Evolutionary conservation across 2,797 vertebrate genomes (phyloP).

Genomic region (Siniperca obscura): DNA sequence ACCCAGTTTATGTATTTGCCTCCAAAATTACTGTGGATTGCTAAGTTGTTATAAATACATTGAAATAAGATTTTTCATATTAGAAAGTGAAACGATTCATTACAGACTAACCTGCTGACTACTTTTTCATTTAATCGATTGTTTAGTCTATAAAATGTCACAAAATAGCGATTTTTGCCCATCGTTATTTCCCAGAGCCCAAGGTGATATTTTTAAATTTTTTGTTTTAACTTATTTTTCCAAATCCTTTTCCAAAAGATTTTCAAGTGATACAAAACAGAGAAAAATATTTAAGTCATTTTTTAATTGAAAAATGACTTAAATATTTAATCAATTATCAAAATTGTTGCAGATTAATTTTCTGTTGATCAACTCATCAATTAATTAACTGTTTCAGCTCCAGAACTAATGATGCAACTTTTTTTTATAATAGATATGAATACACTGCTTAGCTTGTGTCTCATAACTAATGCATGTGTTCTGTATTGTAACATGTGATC

Average conservation of each 20-base stretch:
- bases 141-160: not conserved
- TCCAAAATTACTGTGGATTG: too few relatives aligned
- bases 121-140: not conserved
- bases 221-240: not conserved
- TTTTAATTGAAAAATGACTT: not conserved
- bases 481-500: conserved; percentile 10
- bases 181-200: not conserved
- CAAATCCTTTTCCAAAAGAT: not conserved
- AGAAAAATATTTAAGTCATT: too few relatives aligned
- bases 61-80: not conserved
- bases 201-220: not conserved
- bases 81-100: not conserved
- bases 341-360: too few relatives aligned
- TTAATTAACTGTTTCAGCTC: not conserved
- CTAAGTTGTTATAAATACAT: not conserved
- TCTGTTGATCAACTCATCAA: not conserved
- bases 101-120: not conserved
- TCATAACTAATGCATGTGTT: conserved; percentile 30
- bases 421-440: not conserved
- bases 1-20: too few relatives aligned
- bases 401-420: not conserved
- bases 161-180: not conserved
- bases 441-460: not conserved
- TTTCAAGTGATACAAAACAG: not conserved
- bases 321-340: not conserved